Percentiles rank a stretch among this genome's conserved stretches.
phyloP scores from a whole-genome alignment of 1,140 invertebrate species.

The Plectrocnemia conspersa region DNA sequence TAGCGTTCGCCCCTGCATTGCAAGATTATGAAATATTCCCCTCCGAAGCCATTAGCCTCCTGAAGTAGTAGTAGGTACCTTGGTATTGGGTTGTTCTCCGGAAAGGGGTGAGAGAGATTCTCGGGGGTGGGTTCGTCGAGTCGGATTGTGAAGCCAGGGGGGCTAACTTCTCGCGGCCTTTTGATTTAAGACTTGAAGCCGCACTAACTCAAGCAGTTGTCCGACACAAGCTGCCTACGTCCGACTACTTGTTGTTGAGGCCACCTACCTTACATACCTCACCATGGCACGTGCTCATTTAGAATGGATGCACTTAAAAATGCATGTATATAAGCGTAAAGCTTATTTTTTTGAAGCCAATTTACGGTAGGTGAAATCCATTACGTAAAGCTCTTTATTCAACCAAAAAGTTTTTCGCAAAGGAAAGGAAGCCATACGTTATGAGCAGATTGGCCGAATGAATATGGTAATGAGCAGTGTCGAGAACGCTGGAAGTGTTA shows the following conservation, averaged over 20 bases:
- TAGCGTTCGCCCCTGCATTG: constrained; percentile 3
- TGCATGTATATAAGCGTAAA: too few relatives aligned
- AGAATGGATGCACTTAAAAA: too few relatives aligned
- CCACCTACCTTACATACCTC: too few relatives aligned
- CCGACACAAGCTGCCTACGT: constrained; percentile 18
- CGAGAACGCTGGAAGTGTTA: constrained; percentile 23
- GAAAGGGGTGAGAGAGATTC: too few relatives aligned
- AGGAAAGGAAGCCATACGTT: constrained; percentile 10
- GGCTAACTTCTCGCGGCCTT: constrained; percentile 10
- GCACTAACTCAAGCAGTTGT: constrained; percentile 28
- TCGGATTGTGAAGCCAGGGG: not conserved
- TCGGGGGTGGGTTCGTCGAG: not conserved
- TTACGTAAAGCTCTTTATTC: too few relatives aligned
- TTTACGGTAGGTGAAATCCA: too few relatives aligned
- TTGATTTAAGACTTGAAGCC: constrained; percentile 31
- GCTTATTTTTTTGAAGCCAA: too few relatives aligned
- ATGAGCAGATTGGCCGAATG: constrained; percentile 33
- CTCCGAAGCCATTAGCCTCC: constrained; percentile 16
- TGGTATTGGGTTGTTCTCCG: not conserved
- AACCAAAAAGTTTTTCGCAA: too few relatives aligned
- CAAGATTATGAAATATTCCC: constrained; percentile 34
- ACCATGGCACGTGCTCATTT: too few relatives aligned
- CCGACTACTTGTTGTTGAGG: constrained; percentile 9
- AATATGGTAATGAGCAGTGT: constrained; percentile 32
- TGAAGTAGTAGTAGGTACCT: not conserved